Evolutionary conservation across 2,888 invertebrate species (phyloP).

Genomic region (Prenolepis imparis): DNA sequence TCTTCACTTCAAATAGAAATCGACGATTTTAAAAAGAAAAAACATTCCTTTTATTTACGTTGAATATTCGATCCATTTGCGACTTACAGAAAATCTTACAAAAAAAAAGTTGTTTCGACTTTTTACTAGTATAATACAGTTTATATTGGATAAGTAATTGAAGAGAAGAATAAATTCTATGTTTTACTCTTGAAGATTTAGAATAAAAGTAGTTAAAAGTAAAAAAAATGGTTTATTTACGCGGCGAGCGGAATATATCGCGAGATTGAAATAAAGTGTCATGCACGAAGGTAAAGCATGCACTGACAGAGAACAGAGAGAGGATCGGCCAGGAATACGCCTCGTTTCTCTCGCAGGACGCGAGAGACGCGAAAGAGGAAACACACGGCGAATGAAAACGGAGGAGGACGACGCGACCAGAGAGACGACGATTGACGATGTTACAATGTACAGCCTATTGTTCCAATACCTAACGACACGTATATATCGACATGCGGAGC

Average conservation of each 20-base stretch:
- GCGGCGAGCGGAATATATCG: neutral
- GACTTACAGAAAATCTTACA: neutral
- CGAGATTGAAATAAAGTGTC: conserved; percentile 73
- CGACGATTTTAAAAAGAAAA: neutral
- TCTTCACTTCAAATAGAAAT: neutral
- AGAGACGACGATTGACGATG: too few species aligned
- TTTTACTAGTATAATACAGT: neutral
- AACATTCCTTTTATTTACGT: neutral
- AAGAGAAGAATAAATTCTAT: neutral
- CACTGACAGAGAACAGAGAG: conserved; percentile 76
- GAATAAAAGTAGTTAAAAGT: neutral
- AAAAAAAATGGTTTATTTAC: conserved; percentile 8
- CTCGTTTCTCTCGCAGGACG: conserved; percentile 67
- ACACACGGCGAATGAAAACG: conserved; percentile 46
- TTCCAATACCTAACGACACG: conserved; percentile 64
- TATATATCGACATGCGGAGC: conserved; percentile 61
- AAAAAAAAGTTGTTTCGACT: neutral
- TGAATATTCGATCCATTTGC: neutral
- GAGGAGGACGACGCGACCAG: conserved; percentile 64
- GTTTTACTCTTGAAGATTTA: neutral
- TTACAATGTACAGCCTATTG: conserved; percentile 63
- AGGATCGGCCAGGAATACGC: conserved; percentile 47
- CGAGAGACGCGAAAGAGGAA: conserved; percentile 62
- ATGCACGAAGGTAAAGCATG: conserved; percentile 76
- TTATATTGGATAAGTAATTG: neutral